Conservation (phyloP, 1,140 invertebrate species). For the Cydia amplana region DNA sequence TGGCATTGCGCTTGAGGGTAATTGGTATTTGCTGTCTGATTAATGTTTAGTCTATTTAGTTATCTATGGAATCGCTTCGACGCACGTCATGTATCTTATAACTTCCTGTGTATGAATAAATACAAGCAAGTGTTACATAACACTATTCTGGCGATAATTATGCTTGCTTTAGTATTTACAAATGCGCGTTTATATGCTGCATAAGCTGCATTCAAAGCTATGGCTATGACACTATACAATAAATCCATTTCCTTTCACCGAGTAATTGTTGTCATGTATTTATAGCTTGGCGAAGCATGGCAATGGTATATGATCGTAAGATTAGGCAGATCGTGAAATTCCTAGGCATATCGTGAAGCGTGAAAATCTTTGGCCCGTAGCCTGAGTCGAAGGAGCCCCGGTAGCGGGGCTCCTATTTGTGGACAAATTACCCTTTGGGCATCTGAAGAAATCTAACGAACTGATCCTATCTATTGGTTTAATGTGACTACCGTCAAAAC, state of each 20-base stretch:
- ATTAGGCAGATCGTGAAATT: too few species aligned
- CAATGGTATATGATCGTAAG: too few species aligned
- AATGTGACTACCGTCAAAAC: too few species aligned
- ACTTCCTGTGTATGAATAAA: slow-evolving; percentile 9
- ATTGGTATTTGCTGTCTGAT: background rate
- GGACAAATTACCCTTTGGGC: too few species aligned
- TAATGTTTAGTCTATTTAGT: slow-evolving; percentile 14
- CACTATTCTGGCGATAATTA: background rate
- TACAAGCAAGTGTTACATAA: background rate
- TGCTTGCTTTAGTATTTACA: background rate
- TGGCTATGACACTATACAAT: background rate
- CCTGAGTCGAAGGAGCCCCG: too few species aligned
- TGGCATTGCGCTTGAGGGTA: background rate
- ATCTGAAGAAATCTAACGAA: too few species aligned
- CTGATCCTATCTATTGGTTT: too few species aligned
- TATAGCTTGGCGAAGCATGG: too few species aligned
- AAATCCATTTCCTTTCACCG: background rate
- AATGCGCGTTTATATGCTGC: background rate
- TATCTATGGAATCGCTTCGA: slow-evolving; percentile 1
- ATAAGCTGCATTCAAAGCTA: background rate
- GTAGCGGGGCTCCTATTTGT: too few species aligned
- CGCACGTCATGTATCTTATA: background rate
- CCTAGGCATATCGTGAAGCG: too few species aligned
- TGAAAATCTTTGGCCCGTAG: too few species aligned
- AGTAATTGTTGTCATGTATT: background rate